These are phyloP conservation scores for Nymphalis urticae DNA, from an alignment of 2,888 invertebrate genomes.

Conservation along the genomic window DNA sequence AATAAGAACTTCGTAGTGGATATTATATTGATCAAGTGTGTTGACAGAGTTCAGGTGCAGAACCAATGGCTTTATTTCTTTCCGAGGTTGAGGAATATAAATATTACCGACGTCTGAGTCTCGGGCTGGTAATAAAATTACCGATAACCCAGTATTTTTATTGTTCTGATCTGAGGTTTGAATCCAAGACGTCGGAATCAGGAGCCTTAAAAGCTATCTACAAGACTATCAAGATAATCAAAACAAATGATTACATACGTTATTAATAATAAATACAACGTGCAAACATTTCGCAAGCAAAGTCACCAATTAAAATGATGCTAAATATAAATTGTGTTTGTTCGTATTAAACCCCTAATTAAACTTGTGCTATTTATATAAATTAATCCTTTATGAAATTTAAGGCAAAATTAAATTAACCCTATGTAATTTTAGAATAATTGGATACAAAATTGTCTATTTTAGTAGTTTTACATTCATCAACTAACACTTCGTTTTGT, in stretches of 20 bases:
- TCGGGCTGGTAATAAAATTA: no score
- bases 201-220: no score
- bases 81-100: no score
- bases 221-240: no score
- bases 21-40: no score
- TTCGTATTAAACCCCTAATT: background rate
- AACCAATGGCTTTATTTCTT: no score
- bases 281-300: background rate
- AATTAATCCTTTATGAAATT: background rate
- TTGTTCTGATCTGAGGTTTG: no score
- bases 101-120: no score
- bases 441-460: background rate
- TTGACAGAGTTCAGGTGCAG: no score
- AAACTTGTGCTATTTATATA: slow-evolving; percentile 10
- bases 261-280: slow-evolving; percentile 6
- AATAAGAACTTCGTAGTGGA: no score
- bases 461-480: background rate
- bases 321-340: slow-evolving; percentile 2
- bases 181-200: no score
- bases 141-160: no score
- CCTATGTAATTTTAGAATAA: slow-evolving; percentile 4
- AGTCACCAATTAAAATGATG: background rate
- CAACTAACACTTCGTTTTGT: background rate
- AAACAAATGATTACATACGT: background rate
- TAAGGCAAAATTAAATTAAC: background rate